Base-by-base conservation (phyloP, 2,113 vertebrate genomes). In the Trichechus manatus region DNA sequence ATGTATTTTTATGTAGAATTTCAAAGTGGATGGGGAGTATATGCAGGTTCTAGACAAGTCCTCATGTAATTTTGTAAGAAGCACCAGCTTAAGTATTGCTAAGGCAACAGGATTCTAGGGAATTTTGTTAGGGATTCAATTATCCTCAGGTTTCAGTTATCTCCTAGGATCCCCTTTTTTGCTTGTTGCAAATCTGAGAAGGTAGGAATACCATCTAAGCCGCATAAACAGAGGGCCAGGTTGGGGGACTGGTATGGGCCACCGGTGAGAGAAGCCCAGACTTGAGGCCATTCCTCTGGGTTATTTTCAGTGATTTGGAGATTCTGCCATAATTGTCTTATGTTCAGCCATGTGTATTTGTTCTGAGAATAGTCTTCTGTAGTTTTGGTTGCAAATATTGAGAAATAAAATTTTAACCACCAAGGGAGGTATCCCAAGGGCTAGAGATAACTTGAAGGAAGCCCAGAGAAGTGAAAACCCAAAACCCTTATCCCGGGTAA, bases 391-490 rank as follows among this genome's bases (percentile, higher is more conserved):
- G 42, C 8, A 82, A 82, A 88, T 82, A 74, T 1, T 82, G 59
- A 87, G 47, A 86, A 80, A 64, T 91, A 78, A 50, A 91, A 39
- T 47, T 27, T 33, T 50, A 42, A 22, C 63, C 53, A 9, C 72
- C 36, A 14, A 61, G 59, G 66, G 29, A 14, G 20, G 64, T 59
- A 25, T 85, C 82, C 44, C 50, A 78, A 95, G 84, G 64, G 81
- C 50, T 2, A 42, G 39, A 87, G 36, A 47, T 50, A 8, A 10
- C 42, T 85, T 85, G 61, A 31, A 87, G 33, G 50, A 87, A 87
- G 50, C 47, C 93, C 84, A 70, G 47, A 83, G 61, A 81, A 87
- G 77, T 64, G 79, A 93, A 77, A 53, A 68, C n/a, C 90, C 80
- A 7, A 59, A 77, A 29, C 36, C 29, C 74, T 89, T 61, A 42